Conservation (phyloP, 92 coral and sea anemone genomes). For the Umimayanthus kanabou region DNA sequence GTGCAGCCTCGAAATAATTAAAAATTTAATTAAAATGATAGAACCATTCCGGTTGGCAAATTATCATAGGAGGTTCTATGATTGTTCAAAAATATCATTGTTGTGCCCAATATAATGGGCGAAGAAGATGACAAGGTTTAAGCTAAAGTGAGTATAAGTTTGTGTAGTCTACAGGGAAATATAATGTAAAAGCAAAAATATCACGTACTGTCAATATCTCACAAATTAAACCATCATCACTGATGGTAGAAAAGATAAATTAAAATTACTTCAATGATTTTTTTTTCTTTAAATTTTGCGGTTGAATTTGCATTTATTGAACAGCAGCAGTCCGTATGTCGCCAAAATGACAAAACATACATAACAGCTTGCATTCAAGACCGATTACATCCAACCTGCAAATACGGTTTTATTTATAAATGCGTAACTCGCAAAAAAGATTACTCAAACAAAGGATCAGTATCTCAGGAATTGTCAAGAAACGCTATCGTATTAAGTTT, state of each 20-base stretch:
- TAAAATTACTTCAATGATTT: not conserved
- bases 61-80: not conserved
- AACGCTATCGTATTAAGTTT: conserved; percentile 2
- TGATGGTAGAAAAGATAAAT: not conserved
- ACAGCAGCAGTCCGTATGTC: not conserved
- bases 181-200: not conserved
- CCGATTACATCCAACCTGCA: not conserved
- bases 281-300: not conserved
- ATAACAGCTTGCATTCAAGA: not conserved
- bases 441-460: not conserved
- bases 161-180: not conserved
- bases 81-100: not conserved
- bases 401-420: conserved; percentile 24
- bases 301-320: not conserved
- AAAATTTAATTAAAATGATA: conserved; percentile 22
- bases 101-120: not conserved
- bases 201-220: not conserved
- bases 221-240: not conserved
- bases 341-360: not conserved
- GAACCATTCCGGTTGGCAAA: conserved; percentile 20
- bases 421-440: not conserved
- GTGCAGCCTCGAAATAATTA: conserved; percentile 3
- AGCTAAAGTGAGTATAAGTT: not conserved
- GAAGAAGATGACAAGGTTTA: not conserved
- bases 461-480: conserved; percentile 13